Evolutionary conservation across 2,797 vertebrate species (phyloP).

Genomic region (Borostomias antarcticus): DNA sequence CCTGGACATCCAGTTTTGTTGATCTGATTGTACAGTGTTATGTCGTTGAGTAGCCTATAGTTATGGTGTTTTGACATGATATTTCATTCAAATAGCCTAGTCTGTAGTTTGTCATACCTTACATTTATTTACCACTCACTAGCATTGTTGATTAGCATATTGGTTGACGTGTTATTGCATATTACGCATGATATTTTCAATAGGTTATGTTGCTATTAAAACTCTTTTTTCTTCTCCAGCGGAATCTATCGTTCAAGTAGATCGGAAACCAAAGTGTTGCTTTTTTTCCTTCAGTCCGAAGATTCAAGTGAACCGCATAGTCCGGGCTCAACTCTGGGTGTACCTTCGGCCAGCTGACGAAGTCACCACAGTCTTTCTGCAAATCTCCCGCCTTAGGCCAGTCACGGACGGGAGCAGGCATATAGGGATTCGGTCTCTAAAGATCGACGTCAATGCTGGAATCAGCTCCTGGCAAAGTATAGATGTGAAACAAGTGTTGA

Average conservation of each 20-base stretch:
- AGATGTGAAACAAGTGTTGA: constrained; percentile 95
- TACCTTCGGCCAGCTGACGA: constrained; percentile 86
- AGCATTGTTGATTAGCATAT: no score
- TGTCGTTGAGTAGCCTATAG: no score
- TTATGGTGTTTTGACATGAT: no score
- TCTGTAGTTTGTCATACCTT: no score
- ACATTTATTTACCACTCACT: no score
- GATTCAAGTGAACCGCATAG: constrained; percentile 89
- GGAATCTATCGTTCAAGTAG: constrained; percentile 83
- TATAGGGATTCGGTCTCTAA: constrained; percentile 93
- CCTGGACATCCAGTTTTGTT: no score
- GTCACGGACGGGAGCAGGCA: constrained; percentile 86
- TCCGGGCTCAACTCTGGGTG: constrained; percentile 95
- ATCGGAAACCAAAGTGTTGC: constrained; percentile 92
- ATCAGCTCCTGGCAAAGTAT: constrained; percentile 95
- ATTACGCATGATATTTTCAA: neutral
- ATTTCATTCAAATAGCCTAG: no score
- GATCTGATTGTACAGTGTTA: no score
- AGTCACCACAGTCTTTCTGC: constrained; percentile 92
- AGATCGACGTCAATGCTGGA: constrained; percentile 92
- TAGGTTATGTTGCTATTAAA: neutral
- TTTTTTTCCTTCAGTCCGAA: constrained; percentile 93
- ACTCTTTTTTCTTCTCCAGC: constrained; percentile 76
- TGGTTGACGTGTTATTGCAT: no score
- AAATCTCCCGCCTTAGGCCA: constrained; percentile 94